A percentile compares a stretch with the other conserved stretches of the same genome.
These are phyloP conservation scores for Xyrauchen texanus DNA, from an alignment of 2,113 vertebrate genomes.

Conservation along the genomic window DNA sequence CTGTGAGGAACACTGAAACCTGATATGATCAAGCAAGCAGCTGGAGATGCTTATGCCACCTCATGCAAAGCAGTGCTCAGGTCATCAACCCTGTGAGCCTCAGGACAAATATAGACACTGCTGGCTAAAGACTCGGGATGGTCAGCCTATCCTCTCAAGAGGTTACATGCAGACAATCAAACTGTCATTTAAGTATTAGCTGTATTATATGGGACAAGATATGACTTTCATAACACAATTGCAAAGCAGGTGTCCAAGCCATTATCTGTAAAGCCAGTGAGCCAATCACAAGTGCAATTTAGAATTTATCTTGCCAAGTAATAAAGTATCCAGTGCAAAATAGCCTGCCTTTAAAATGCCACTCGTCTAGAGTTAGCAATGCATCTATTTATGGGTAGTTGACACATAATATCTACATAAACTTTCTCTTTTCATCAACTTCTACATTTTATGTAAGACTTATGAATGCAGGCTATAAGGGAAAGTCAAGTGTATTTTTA, in stretches of 20 bases:
- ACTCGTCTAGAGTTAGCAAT: too few species aligned
- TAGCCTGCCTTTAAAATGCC: too few species aligned
- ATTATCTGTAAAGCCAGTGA: background rate
- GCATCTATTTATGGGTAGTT: too few species aligned
- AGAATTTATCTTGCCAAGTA: too few species aligned
- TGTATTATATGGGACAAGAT: conserved; percentile 2
- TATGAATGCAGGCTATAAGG: too few species aligned
- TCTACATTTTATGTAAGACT: too few species aligned
- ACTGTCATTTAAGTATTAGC: conserved; percentile 34
- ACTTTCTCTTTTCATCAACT: too few species aligned
- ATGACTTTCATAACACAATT: conserved; percentile 1
- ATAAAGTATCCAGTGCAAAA: too few species aligned
- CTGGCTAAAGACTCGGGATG: conserved; percentile 38
- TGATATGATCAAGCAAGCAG: conserved; percentile 74
- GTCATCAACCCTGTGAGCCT: conserved; percentile 59
- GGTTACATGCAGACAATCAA: conserved; percentile 31
- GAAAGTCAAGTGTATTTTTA: too few species aligned
- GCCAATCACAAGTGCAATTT: background rate
- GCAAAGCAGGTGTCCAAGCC: background rate
- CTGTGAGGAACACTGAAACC: conserved; percentile 54
- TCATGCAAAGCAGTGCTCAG: conserved; percentile 64
- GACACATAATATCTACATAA: too few species aligned
- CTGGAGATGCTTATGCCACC: conserved; percentile 76
- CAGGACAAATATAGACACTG: conserved; percentile 54
- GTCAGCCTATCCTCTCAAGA: conserved; percentile 37